phyloP scores from a whole-genome alignment of 2,797 vertebrate species.

The Coregonus ussuriensis region DNA sequence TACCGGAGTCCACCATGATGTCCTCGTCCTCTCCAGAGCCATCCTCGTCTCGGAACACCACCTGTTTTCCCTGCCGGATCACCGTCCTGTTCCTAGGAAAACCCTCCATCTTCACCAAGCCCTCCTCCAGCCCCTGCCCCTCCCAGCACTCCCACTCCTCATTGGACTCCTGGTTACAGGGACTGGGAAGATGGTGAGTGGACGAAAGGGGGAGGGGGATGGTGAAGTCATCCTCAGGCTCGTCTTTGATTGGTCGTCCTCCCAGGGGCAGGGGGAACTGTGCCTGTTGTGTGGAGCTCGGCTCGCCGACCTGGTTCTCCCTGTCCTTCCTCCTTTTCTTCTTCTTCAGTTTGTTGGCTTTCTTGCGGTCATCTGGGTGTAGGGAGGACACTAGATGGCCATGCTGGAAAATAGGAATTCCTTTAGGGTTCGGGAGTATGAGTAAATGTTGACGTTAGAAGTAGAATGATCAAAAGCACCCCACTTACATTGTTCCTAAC shows the following conservation, averaged over 20 bases:
- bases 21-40: conserved; percentile 93
- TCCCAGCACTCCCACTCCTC: conserved; percentile 70
- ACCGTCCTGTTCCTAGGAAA: conserved; percentile 84
- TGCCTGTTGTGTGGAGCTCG: conserved; percentile 56
- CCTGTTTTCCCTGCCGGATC: conserved; percentile 95
- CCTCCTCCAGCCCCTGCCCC: conserved; percentile 69
- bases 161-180: conserved; percentile 73
- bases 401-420: conserved; percentile 47
- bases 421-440: not conserved
- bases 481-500: conserved; percentile 65
- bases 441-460: not conserved
- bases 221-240: conserved; percentile 80
- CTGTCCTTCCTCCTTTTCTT: conserved; percentile 87
- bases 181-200: conserved; percentile 54
- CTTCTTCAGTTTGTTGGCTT: conserved; percentile 89
- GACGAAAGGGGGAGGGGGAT: conserved; percentile 60
- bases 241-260: conserved; percentile 81
- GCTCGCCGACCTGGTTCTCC: conserved; percentile 62
- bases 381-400: conserved; percentile 68
- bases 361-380: conserved; percentile 85
- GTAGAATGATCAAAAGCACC: not conserved
- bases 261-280: conserved; percentile 53
- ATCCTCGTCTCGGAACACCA: conserved; percentile 95
- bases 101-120: conserved; percentile 68
- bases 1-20: conserved; percentile 99